Conservation (phyloP, 2,888 invertebrate genomes). For the Nesidiocoris tenuis region DNA sequence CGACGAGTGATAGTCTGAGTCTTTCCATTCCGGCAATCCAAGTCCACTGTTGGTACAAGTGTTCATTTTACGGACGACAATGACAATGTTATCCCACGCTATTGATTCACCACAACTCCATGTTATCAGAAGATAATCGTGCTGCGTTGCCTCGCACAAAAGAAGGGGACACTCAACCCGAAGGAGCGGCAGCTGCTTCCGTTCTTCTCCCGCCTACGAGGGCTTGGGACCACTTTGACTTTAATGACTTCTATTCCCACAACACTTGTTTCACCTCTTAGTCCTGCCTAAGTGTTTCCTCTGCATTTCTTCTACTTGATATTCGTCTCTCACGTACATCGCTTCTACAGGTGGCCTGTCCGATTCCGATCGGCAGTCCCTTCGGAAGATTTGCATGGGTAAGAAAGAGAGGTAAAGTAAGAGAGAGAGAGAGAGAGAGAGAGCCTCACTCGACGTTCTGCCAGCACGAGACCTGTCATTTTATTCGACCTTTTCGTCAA, state of each 20-base stretch:
- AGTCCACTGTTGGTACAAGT: too few species aligned
- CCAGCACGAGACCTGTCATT: too few species aligned
- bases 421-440: too few species aligned
- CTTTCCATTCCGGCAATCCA: too few species aligned
- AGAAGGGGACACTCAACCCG: slow-evolving; percentile 12
- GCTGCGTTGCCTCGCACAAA: background rate
- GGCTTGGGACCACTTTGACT: slow-evolving; percentile 9
- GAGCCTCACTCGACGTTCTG: too few species aligned
- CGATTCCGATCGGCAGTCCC: background rate
- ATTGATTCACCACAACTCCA: background rate
- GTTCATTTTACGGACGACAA: too few species aligned
- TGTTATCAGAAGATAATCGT: background rate
- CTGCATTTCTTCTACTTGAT: background rate
- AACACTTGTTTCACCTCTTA: background rate
- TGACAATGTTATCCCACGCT: too few species aligned
- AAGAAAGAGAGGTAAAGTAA: too few species aligned
- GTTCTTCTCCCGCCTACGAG: background rate
- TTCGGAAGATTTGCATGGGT: too few species aligned
- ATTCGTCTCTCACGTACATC: background rate
- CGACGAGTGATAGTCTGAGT: too few species aligned
- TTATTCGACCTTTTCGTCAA: too few species aligned
- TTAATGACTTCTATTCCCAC: slow-evolving; percentile 35
- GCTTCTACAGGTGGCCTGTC: background rate
- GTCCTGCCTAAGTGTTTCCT: background rate
- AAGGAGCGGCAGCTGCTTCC: slow-evolving; percentile 29